These are phyloP conservation scores for Matsumyia berberina DNA, from an alignment of 2,888 invertebrate genomes.

Conservation along the genomic window DNA sequence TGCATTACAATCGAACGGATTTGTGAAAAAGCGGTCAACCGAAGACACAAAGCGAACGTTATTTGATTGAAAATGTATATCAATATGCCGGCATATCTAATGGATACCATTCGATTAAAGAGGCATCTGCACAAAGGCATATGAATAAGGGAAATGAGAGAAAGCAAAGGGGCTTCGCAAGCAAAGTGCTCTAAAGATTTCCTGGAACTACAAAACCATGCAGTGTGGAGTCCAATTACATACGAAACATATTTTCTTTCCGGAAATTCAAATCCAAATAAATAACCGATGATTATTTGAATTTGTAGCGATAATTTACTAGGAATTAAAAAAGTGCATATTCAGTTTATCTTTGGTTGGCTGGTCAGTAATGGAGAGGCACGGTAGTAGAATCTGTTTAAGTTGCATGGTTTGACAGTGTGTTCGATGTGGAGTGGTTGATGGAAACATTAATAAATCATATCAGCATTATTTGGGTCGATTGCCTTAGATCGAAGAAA, in stretches of 20 bases:
- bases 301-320: no score
- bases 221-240: neutral
- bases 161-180: slow-evolving; percentile 10
- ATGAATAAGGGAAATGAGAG: slow-evolving; percentile 10
- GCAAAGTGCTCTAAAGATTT: slow-evolving; percentile 3
- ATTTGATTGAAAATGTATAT: slow-evolving; percentile 35
- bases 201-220: neutral
- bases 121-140: neutral
- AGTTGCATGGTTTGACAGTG: no score
- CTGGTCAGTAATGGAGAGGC: no score
- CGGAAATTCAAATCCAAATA: neutral
- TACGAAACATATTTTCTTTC: neutral
- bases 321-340: no score
- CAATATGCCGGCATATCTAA: slow-evolving; percentile 27
- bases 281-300: neutral
- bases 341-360: no score
- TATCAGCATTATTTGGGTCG: no score
- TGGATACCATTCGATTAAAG: slow-evolving; percentile 31
- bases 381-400: no score
- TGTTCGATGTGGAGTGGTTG: no score
- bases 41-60: slow-evolving; percentile 28
- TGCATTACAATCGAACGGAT: slow-evolving; percentile 39
- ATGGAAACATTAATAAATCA: no score
- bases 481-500: no score
- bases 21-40: slow-evolving; percentile 44